These are phyloP conservation scores for Mesocricetus auratus DNA, from an alignment of 2,113 vertebrate genomes.

Conservation along the genomic window DNA sequence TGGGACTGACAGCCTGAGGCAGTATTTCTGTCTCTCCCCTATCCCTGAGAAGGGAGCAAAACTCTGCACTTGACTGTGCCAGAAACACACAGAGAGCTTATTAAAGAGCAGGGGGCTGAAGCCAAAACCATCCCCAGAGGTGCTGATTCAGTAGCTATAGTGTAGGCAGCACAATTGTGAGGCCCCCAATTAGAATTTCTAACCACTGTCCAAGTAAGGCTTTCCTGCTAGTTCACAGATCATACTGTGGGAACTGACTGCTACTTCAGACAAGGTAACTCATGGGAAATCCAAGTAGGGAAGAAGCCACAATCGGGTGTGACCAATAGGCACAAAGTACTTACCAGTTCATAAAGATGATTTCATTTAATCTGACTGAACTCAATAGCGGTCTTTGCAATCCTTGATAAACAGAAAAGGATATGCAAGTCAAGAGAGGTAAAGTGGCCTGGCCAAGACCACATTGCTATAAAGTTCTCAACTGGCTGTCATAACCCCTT, in stretches of 20 bases:
- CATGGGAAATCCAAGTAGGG: not conserved
- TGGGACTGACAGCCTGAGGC: not conserved
- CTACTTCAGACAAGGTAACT: not conserved
- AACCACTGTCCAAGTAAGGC: not conserved
- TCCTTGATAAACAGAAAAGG: not conserved
- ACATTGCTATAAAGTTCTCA: not conserved
- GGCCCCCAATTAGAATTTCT: not conserved
- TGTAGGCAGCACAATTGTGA: not conserved
- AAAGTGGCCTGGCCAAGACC: not conserved
- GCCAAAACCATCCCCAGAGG: not conserved
- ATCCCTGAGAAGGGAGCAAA: not conserved
- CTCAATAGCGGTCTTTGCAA: not conserved
- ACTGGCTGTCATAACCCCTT: not conserved
- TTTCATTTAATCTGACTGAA: not conserved
- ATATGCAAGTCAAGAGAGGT: not conserved
- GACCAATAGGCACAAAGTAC: not conserved
- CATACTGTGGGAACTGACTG: not conserved
- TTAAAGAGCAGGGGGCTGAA: not conserved
- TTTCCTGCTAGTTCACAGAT: not conserved
- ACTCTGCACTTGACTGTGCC: not conserved
- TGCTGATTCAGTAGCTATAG: not conserved
- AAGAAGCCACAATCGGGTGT: not conserved
- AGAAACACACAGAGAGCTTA: not conserved
- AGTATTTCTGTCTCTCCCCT: not conserved
- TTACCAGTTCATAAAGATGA: not conserved